Conservation (phyloP, 2,113 vertebrate species). For the Muscicapa adusta region DNA sequence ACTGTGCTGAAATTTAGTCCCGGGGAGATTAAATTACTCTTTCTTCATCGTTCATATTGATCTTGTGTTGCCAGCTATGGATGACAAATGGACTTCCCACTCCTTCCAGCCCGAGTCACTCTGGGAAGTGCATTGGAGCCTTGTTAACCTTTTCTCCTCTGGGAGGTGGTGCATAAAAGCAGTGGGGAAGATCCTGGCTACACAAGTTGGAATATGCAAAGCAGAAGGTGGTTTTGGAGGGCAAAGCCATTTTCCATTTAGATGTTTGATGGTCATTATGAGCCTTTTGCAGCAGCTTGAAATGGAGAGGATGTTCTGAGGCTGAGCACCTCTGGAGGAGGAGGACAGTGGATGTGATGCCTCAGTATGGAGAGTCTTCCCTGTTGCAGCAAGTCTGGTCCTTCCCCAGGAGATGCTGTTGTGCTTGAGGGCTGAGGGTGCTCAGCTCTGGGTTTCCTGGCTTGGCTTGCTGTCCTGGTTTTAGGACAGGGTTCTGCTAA, state of each 20-base stretch:
- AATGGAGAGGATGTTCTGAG: not conserved
- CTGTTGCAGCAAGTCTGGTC: not conserved
- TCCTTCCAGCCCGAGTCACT: not conserved
- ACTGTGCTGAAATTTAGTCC: conserved; percentile 11
- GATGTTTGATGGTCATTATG: not conserved
- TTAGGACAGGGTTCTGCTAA: too few relatives aligned
- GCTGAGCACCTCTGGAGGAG: not conserved
- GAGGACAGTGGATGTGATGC: not conserved
- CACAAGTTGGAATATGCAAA: not conserved
- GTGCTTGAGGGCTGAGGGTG: not conserved
- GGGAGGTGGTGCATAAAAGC: not conserved
- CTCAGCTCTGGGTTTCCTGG: not conserved
- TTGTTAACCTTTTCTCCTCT: not conserved
- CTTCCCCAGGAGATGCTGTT: not conserved
- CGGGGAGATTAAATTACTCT: not conserved
- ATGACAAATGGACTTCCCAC: conserved; percentile 27
- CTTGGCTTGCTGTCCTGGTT: not conserved
- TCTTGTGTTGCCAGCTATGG: not conserved
- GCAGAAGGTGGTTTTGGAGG: not conserved
- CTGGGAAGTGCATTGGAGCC: not conserved
- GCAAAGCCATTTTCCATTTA: not conserved
- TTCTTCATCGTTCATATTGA: not conserved
- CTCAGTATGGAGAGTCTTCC: not conserved
- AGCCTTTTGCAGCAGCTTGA: not conserved
- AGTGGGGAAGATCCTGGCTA: not conserved